phyloP scores from a whole-genome alignment of 2,888 invertebrate species.

The Brassicogethes aeneus region DNA sequence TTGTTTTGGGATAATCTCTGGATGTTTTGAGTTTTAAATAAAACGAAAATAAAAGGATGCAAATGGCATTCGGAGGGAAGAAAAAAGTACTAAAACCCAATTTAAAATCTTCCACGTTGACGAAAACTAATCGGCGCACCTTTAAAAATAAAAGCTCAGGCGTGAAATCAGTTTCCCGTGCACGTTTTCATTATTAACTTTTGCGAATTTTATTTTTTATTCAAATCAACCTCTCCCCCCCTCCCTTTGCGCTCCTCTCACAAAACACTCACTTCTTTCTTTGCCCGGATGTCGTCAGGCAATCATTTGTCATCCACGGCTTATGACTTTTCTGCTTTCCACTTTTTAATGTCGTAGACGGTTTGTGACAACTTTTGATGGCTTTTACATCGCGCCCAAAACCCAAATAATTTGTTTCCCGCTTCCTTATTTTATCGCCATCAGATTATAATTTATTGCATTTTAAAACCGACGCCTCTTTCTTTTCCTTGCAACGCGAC shows the following conservation, averaged over 20 bases:
- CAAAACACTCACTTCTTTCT: too few species aligned
- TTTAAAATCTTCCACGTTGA: conserved; percentile 39
- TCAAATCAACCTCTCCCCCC: conserved; percentile 36
- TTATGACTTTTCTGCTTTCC: conserved; percentile 31
- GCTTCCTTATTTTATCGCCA: too few species aligned
- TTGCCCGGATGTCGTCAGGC: conserved; percentile 5
- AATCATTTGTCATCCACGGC: conserved; percentile 40
- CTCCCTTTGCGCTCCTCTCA: conserved; percentile 9
- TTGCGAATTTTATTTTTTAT: conserved; percentile 42
- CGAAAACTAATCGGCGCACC: conserved; percentile 39
- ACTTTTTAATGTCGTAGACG: conserved; percentile 20
- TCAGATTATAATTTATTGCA: too few species aligned
- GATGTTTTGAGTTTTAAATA: too few species aligned
- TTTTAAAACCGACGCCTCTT: too few species aligned
- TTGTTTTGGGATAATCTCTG: too few species aligned
- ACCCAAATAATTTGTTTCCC: too few species aligned
- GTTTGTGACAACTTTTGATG: conserved; percentile 23
- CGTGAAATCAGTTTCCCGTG: conserved; percentile 41
- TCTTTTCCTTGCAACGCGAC: too few species aligned
- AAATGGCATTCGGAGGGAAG: conserved; percentile 3
- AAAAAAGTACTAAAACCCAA: conserved; percentile 35
- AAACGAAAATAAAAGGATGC: too few species aligned
- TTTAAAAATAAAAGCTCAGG: conserved; percentile 37
- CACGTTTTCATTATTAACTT: conserved; percentile 44
- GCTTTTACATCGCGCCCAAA: too few species aligned